Base-by-base conservation (phyloP, 2,113 vertebrate genomes). In the Mesitornis unicolor region DNA sequence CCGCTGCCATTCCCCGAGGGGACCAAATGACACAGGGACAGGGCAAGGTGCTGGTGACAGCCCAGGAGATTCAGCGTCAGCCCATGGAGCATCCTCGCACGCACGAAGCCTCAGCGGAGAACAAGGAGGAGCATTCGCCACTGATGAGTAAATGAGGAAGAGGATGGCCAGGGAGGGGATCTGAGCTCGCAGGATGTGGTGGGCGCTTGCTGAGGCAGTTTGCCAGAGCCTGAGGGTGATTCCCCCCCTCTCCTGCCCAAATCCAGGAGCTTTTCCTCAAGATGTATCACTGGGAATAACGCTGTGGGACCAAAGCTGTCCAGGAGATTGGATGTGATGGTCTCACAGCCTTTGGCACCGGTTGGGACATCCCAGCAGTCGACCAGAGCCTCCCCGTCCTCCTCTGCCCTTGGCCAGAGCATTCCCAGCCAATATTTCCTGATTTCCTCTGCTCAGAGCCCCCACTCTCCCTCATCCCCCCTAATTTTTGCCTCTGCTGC, bases 291-390 rank as follows among this genome's bases (percentile, higher is more conserved):
- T 83, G 54, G 56, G 60, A 75, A 40, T 77, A 1, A 35, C 12
- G 19, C 5, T 1, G 3, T 24, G 33, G 69, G 64, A 51, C 43
- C 56, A 36, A 21, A 0, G 0, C 8, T 4, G 0, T 35, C 60
- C 28, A 13, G 56, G 51, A 76, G 36, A 8, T 35, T 70, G 42
- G 47, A 53, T 11, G 21, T 57, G 42, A 4, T 15, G n/a, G n/a
- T 53, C 56, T n/a, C n/a, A n/a, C n/a, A n/a, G n/a, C n/a, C n/a
- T 59, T 54, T 86, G 71, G 36, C 33, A 29, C n/a, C 2, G 0
- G 28, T 9, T 60, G 50, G 59, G 68, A 76, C 63, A 36, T 42
- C 25, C 31, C 38, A 48, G 47, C 51, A 31, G n/a, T 53, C 28
- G 26, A n/a, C 17, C 2, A 0, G 47, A 65, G 38, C n/a, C 28